Conservation (phyloP, 2,888 invertebrate species). For the Timema podura region DNA sequence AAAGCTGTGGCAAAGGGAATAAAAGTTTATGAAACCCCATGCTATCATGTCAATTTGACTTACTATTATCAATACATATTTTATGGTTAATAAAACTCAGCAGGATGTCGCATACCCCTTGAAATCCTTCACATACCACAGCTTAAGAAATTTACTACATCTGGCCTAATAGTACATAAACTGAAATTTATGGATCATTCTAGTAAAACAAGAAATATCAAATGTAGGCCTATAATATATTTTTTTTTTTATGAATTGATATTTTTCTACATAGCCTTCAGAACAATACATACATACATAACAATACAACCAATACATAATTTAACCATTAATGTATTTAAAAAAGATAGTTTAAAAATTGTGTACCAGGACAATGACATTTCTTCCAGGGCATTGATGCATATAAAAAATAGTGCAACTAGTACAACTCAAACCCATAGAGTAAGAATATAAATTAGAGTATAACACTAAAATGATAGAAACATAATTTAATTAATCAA, state of each 20-base stretch:
- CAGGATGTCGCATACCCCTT: too few relatives aligned
- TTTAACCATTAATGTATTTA: neutral
- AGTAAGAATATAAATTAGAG: neutral
- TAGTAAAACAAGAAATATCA: neutral
- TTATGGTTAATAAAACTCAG: too few relatives aligned
- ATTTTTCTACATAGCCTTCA: neutral
- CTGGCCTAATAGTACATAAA: too few relatives aligned
- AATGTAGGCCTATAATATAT: neutral
- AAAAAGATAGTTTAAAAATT: neutral
- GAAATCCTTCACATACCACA: too few relatives aligned
- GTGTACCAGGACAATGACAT: neutral
- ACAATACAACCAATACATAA: neutral
- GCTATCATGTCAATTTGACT: too few relatives aligned
- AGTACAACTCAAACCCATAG: neutral
- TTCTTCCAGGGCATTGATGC: neutral
- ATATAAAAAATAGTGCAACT: neutral
- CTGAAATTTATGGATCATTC: neutral
- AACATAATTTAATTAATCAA: neutral
- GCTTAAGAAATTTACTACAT: too few relatives aligned
- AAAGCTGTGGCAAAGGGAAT: too few relatives aligned
- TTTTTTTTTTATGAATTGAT: neutral
- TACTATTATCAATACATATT: too few relatives aligned
- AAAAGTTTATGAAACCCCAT: too few relatives aligned
- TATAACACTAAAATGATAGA: neutral
- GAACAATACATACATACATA: neutral